Base-by-base conservation (phyloP, 2,113 vertebrate genomes). In the Holacanthus passer region DNA sequence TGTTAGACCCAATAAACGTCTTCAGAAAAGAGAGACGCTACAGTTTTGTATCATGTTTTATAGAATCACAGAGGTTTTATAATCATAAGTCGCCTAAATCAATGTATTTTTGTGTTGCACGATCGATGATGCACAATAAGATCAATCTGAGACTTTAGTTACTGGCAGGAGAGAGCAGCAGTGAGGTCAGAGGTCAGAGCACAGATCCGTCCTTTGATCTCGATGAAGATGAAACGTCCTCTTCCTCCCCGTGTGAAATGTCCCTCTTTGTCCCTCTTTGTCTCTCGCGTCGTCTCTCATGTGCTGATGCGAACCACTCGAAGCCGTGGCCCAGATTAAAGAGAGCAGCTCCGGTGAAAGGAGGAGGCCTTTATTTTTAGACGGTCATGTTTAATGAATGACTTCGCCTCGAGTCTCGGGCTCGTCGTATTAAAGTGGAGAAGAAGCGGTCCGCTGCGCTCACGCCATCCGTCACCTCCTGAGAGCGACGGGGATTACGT, bases 381-480 rank as follows among this genome's bases (percentile, higher is more conserved):
- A 91, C 64, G 45, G 55, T 76, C 91, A 95, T 95, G 91, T 93
- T 95, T 95, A 94, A 95, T 94, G 90, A 84, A 95, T 94, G 91
- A 86, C 81, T 89, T 81, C 7, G 52, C 43, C 45, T 63, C 45
- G 0, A 87, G 85, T 75, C 64, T 65, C 7, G 0, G 48, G 56
- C 79, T 80, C 9, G 56, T 37, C 1, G 29, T 67, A 0, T 72
- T 60, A 20, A 76, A 67, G 47, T n/a, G 22, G 45, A 80, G 84
- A 52, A 70, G 79, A 10, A 79, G 69, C 56, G 67, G 52, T 10
- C 35, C 14, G 52, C 76, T 78, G 43, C 8, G 32, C 70, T 70
- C 90, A 86, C 76, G 48, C 76, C 58, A 78, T 50, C 48, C 5
- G 13, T 20, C 43, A 3, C 66, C 72, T 37, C 58, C 56, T 6